Percentiles rank a stretch among this genome's conserved stretches.
Evolutionary conservation across 2,888 invertebrate genomes (phyloP).

Genomic region (Ectemnius cavifrons): DNA sequence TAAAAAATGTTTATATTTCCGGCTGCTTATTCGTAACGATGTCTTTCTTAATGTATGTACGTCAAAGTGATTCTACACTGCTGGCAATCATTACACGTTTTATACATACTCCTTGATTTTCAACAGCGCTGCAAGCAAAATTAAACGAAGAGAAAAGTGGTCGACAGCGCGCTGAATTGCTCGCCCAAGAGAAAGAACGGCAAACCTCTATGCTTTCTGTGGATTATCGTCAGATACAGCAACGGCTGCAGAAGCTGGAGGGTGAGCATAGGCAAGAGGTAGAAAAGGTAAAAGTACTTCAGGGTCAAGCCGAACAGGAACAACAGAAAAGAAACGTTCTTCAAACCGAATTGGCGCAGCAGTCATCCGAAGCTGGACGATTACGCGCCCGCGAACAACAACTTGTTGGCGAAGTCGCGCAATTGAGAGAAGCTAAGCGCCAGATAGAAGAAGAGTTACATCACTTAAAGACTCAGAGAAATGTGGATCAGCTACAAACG

Average conservation of each 20-base stretch:
- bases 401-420: slow-evolving; percentile 83
- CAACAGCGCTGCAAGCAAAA: slow-evolving; percentile 91
- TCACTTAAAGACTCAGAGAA: slow-evolving; percentile 84
- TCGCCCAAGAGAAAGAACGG: slow-evolving; percentile 94
- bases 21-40: slow-evolving; percentile 45
- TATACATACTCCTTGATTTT: slow-evolving; percentile 28
- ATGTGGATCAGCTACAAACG: slow-evolving; percentile 86
- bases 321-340: slow-evolving; percentile 90
- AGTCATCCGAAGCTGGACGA: slow-evolving; percentile 85
- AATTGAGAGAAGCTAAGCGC: slow-evolving; percentile 84
- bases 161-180: slow-evolving; percentile 91
- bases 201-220: slow-evolving; percentile 97
- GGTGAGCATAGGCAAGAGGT: slow-evolving; percentile 94
- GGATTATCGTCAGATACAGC: slow-evolving; percentile 96
- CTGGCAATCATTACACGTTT: neutral
- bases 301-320: slow-evolving; percentile 95
- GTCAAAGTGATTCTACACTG: neutral
- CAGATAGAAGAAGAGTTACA: slow-evolving; percentile 87
- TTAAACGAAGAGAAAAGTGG: slow-evolving; percentile 93
- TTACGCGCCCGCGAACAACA: slow-evolving; percentile 87
- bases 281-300: slow-evolving; percentile 88
- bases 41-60: slow-evolving; percentile 50
- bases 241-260: slow-evolving; percentile 92
- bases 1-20: slow-evolving; percentile 35
- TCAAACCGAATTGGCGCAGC: slow-evolving; percentile 88